Evolutionary conservation across 1,140 invertebrate genomes (phyloP).

Genomic region (Scylla paramamosain): DNA sequence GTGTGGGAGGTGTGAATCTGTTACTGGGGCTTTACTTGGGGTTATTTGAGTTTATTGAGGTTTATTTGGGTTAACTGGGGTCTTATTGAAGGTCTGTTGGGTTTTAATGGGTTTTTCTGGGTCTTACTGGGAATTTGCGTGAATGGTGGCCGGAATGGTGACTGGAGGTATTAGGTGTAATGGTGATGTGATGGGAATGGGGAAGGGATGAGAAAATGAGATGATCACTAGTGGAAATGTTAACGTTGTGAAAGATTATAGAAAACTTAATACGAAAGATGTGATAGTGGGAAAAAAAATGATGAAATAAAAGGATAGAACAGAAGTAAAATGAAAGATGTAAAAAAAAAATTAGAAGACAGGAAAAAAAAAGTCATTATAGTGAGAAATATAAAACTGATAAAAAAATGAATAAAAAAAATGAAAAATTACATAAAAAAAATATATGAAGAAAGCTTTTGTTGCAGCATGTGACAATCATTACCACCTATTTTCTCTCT

Average conservation of each 20-base stretch:
- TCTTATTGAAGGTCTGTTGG: too few relatives aligned
- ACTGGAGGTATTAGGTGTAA: too few relatives aligned
- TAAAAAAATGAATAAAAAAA: not conserved
- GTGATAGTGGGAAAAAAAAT: not conserved
- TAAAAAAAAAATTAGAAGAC: too few relatives aligned
- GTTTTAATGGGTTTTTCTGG: too few relatives aligned
- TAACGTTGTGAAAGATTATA: not conserved
- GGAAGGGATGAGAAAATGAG: not conserved
- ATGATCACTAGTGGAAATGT: not conserved
- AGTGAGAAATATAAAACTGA: not conserved
- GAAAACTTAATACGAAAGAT: too few relatives aligned
- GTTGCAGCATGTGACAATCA: conserved; percentile 64
- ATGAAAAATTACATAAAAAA: not conserved
- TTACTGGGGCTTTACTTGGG: not conserved
- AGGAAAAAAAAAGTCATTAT: not conserved
- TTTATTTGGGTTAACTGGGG: too few relatives aligned
- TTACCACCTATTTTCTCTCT: not conserved
- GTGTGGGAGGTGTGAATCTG: not conserved
- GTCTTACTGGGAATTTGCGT: too few relatives aligned
- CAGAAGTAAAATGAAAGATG: too few relatives aligned
- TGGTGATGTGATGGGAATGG: not conserved
- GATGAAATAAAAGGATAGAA: not conserved
- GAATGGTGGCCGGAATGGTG: too few relatives aligned
- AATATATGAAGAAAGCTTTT: conserved; percentile 65
- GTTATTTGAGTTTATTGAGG: too few relatives aligned